Evolutionary conservation across 2,797 vertebrate species (phyloP).

Genomic region (Acropternis orthonyx): DNA sequence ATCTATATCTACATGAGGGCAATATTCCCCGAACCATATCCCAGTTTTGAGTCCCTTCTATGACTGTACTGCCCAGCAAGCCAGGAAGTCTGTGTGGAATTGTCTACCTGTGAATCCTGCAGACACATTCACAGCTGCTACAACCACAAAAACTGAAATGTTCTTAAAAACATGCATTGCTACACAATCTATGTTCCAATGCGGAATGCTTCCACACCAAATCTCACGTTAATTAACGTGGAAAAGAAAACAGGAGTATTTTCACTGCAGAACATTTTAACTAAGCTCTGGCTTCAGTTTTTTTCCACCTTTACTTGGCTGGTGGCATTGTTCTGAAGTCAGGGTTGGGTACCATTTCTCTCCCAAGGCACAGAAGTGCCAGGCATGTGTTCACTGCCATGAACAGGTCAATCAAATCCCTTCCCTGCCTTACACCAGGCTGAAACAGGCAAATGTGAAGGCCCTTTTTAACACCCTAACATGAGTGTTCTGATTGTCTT

Average conservation of each 20-base stretch:
- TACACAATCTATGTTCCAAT: not conserved
- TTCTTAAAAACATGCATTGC: not conserved
- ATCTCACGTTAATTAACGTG: not conserved
- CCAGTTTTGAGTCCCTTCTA: not conserved
- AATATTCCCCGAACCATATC: not conserved
- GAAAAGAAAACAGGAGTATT: not conserved
- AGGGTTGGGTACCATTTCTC: not conserved
- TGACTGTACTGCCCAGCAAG: not conserved
- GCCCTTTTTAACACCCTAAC: not conserved
- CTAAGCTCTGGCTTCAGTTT: not conserved
- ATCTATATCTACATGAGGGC: not conserved
- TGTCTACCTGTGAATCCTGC: not conserved
- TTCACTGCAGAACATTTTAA: not conserved
- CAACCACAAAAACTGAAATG: not conserved
- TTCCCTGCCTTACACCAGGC: not conserved
- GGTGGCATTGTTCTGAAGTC: not conserved
- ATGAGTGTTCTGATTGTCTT: not conserved
- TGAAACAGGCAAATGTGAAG: not conserved
- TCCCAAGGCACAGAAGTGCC: not conserved
- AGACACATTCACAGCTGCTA: not conserved
- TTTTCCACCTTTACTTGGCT: not conserved
- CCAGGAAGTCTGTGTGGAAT: not conserved
- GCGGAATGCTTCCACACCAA: not conserved
- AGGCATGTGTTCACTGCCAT: not conserved
- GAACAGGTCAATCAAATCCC: not conserved